Evolutionary conservation across 2,113 vertebrate genomes (phyloP).

Genomic region (Vulpes lagopus): DNA sequence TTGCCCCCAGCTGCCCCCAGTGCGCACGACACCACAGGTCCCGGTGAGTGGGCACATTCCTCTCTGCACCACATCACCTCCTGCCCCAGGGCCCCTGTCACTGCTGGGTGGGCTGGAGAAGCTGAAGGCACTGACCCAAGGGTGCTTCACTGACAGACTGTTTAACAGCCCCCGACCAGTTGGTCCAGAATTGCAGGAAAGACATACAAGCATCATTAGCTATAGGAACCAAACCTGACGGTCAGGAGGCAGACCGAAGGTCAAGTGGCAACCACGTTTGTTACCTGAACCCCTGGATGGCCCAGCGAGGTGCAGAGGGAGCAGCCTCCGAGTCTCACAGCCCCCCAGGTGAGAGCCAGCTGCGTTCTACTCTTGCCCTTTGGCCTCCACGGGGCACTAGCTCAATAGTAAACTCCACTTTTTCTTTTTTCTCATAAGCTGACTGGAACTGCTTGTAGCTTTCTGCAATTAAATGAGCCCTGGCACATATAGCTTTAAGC

Average conservation of each 20-base stretch:
- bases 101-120: too few species aligned
- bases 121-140: background rate
- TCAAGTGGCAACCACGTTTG: background rate
- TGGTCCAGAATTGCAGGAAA: background rate
- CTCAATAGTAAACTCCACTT: background rate
- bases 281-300: background rate
- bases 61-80: background rate
- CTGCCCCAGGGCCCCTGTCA: too few species aligned
- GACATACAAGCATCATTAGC: background rate
- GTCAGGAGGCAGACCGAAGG: background rate
- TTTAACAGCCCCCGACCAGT: background rate
- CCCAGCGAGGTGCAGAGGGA: background rate
- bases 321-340: background rate
- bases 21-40: background rate
- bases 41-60: background rate
- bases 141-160: background rate
- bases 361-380: background rate
- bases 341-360: background rate
- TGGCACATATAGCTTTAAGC: background rate
- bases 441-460: background rate
- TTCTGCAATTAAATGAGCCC: background rate
- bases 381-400: background rate
- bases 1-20: too few species aligned
- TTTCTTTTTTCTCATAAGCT: background rate
- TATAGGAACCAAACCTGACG: background rate